Percentiles rank a stretch among this genome's conserved stretches.
Evolutionary conservation across 2,888 invertebrate species (phyloP).

Genomic region (Protonemura montana): DNA sequence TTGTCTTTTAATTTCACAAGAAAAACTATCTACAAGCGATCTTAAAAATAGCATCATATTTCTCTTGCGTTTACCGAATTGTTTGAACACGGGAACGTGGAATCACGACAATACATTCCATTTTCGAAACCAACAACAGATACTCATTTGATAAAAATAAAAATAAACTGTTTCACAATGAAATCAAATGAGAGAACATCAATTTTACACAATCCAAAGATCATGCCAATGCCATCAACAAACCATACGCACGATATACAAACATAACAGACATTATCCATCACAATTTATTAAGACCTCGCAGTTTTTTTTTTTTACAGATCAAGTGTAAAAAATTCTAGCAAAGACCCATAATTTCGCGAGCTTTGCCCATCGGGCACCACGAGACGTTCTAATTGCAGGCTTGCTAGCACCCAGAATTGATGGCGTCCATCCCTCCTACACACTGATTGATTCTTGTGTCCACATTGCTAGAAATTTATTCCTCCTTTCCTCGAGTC

Average conservation of each 20-base stretch:
- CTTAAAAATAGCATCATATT: too few species aligned
- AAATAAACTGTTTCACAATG: not conserved
- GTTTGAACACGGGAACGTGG: too few species aligned
- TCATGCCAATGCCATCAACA: not conserved
- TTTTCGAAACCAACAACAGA: too few species aligned
- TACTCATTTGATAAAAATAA: too few species aligned
- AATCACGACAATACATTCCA: too few species aligned
- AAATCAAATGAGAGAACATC: not conserved
- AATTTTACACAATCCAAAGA: not conserved
- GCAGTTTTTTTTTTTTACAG: not conserved
- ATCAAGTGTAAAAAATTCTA: not conserved
- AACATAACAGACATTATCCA: not conserved
- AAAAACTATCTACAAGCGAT: too few species aligned
- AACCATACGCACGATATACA: not conserved
- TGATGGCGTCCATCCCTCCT: not conserved
- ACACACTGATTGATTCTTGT: constrained; percentile 3
- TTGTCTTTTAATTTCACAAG: too few species aligned
- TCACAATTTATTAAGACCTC: not conserved
- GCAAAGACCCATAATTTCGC: not conserved
- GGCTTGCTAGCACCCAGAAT: not conserved
- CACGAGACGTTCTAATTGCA: not conserved
- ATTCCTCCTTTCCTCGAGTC: not conserved
- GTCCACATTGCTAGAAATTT: not conserved
- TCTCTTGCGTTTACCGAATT: too few species aligned
- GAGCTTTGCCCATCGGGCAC: not conserved